Evolutionary conservation across 2,113 vertebrate genomes (phyloP), one percentile per base, ranked within the genome.

Genomic region (Menura novaehollandiae): DNA sequence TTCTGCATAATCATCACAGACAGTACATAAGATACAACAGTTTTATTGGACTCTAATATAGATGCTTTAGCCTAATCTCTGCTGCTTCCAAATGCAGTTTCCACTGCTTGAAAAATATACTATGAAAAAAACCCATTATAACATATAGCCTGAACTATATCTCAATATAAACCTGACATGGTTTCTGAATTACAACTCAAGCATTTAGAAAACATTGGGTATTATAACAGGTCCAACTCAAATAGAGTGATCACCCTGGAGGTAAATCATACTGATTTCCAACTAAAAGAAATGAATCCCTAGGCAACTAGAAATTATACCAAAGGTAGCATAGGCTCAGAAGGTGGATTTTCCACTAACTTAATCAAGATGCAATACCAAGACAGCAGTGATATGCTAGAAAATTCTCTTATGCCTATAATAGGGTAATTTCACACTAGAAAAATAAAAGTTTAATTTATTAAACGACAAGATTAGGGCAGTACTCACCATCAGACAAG

Each of bases 1-100:
- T 91, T 44, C 56, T 85, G 32, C 82, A 67, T 58, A 51, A 72
- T 73, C n/a, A 90, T 53, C 71, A 74, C 53, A 76, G 49, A 44
- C 13, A 83, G 12, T 10, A 91, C 8, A 9, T 21, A 13, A 82
- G 19, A 84, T 28, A 79, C 72, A 75, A 10, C 53, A 86, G 80
- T 52, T 72, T 69, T 95, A 93, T 11, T 69, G 2, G 3, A 82
- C 89, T 52, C 5, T 83, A 78, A 89, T 81, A 69, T 28, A 78
- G 71, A 58, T 35, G 44, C 46, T 68, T 74, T 37, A 26, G 17
- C 8, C 24, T 26, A 78, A 22, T 9, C 41, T 68, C 47, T 64
- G 12, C 64, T 60, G 14, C 44, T 93, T 75, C 26, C 22, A 88
- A 66, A 69, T 26, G 19, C 19, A 56, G 28, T 8, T 58, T 35